phyloP scores from a whole-genome alignment of 2,797 vertebrate species.

The Crax fasciolata region DNA sequence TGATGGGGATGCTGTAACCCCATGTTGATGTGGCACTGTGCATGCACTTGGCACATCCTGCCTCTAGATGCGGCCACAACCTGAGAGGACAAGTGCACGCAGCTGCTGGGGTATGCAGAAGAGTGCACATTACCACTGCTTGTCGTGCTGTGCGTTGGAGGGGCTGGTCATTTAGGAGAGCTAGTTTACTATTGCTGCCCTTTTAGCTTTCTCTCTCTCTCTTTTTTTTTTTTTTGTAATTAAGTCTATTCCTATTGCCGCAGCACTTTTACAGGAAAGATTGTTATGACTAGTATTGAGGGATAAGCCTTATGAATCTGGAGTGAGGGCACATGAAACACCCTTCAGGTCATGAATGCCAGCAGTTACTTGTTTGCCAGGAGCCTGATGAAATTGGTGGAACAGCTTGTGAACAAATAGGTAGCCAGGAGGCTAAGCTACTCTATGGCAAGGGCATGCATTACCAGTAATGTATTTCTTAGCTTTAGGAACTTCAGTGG shows the following conservation, averaged over 20 bases:
- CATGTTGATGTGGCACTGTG: accelerated
- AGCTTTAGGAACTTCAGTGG: neutral
- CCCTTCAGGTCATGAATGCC: neutral
- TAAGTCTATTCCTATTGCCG: neutral
- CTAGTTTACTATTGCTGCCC: neutral
- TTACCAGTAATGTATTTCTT: neutral
- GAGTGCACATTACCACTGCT: neutral
- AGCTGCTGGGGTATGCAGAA: neutral
- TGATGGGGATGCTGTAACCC: neutral
- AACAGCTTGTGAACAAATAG: neutral
- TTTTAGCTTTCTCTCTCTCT: neutral
- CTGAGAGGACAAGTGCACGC: no score
- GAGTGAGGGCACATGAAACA: neutral
- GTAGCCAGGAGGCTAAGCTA: neutral
- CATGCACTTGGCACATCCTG: neutral
- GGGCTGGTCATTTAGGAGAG: neutral
- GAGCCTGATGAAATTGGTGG: neutral
- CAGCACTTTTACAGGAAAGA: neutral
- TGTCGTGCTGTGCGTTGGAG: no score
- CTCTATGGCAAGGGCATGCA: neutral
- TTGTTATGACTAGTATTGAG: neutral
- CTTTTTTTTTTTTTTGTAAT: neutral
- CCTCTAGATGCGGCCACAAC: neutral
- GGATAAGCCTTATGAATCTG: neutral
- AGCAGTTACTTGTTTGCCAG: neutral